Conservation (phyloP, 2,888 invertebrate species). For the Clitarchus hookeri region DNA sequence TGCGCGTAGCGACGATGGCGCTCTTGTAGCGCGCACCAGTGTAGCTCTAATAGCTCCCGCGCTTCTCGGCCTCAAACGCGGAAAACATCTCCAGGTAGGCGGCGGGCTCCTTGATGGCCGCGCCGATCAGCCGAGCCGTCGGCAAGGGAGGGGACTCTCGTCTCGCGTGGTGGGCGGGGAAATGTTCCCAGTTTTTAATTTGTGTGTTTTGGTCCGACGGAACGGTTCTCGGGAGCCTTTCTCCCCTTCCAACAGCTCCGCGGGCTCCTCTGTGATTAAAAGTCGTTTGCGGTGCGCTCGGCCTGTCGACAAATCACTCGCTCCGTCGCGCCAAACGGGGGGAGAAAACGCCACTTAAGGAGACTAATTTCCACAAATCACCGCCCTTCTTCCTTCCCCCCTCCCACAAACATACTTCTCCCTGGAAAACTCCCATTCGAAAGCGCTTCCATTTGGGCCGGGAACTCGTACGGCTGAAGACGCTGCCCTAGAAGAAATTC, state of each 20-base stretch:
- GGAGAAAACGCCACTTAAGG: neutral
- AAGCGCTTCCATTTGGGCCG: neutral
- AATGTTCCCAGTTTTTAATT: neutral
- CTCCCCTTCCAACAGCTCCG: neutral
- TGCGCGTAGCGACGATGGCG: no score
- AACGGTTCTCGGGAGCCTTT: neutral
- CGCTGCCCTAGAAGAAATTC: neutral
- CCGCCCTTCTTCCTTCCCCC: neutral
- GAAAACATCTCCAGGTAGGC: no score
- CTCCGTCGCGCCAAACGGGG: neutral
- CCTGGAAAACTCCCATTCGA: neutral
- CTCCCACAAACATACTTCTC: no score
- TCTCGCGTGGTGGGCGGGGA: neutral
- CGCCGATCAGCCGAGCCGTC: neutral
- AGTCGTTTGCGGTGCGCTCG: slow-evolving; percentile 30
- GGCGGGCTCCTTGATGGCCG: neutral
- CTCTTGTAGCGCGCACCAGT: no score
- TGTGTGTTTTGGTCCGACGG: neutral
- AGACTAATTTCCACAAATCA: slow-evolving; percentile 7
- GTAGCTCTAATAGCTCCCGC: no score
- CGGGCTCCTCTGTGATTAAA: slow-evolving; percentile 29
- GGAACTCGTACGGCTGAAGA: neutral
- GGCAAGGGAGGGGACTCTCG: neutral
- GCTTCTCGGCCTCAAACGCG: no score
- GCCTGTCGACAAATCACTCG: slow-evolving; percentile 25